Percentiles rank a stretch among this genome's conserved stretches.
Evolutionary conservation across 2,888 invertebrate genomes (phyloP).

Genomic region (Ochropleura plecta): DNA sequence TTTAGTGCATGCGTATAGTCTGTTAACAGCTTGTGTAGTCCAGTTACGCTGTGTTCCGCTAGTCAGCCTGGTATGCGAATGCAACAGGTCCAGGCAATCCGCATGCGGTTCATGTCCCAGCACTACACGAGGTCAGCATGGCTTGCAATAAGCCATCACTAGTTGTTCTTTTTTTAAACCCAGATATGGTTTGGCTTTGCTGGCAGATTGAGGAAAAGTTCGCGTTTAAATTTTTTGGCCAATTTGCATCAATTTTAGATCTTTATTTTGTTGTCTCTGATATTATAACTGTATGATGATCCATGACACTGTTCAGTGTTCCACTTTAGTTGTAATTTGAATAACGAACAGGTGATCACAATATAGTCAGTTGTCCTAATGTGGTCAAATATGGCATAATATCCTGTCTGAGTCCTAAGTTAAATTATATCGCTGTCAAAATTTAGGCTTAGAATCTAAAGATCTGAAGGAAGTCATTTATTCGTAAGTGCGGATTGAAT

Average conservation of each 20-base stretch:
- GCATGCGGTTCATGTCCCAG: constrained; percentile 71
- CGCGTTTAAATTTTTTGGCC: not conserved
- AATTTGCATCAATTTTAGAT: not conserved
- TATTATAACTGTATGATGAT: constrained; percentile 22
- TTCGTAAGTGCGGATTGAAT: constrained; percentile 25
- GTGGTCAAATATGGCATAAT: not conserved
- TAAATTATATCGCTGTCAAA: not conserved
- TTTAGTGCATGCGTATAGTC: constrained; percentile 45
- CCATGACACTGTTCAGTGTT: not conserved
- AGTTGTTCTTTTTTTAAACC: constrained; percentile 16
- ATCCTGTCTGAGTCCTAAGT: constrained; percentile 5
- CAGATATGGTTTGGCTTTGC: not conserved
- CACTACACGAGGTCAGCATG: constrained; percentile 38
- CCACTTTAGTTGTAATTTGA: not conserved
- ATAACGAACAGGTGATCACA: not conserved
- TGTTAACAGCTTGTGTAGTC: constrained; percentile 68
- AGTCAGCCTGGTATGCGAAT: constrained; percentile 80
- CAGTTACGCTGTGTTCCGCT: constrained; percentile 83
- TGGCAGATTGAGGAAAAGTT: not conserved
- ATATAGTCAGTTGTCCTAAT: not conserved
- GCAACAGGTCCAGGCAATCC: constrained; percentile 75
- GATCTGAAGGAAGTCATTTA: constrained; percentile 7
- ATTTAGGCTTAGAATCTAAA: not conserved
- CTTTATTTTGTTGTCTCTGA: not conserved
- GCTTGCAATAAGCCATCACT: constrained; percentile 21